These are phyloP conservation scores for Porites cylindrica DNA, from an alignment of 92 coral and sea anemone species.

Conservation along the genomic window DNA sequence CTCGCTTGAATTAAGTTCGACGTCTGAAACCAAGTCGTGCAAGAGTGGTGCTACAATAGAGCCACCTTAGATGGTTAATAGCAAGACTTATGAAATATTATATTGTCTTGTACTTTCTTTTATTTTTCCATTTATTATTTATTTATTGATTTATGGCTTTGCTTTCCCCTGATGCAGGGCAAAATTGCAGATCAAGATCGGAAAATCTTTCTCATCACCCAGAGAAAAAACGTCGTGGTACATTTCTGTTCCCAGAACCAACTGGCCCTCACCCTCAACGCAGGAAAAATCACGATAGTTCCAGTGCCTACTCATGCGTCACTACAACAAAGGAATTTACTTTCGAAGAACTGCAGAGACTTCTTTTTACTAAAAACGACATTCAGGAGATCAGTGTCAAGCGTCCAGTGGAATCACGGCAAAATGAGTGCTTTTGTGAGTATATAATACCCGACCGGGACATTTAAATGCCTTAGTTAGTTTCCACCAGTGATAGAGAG, in stretches of 20 bases:
- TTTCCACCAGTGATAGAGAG: too few species aligned
- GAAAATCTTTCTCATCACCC: conserved; percentile 1
- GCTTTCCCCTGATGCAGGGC: neutral
- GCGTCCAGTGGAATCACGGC: neutral
- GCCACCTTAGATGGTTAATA: too few species aligned
- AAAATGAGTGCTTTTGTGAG: conserved; percentile 41
- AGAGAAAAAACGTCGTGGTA: conserved; percentile 8
- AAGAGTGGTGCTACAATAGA: too few species aligned
- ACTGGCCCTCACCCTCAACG: too few species aligned
- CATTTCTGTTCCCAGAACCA: too few species aligned
- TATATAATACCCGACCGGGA: neutral
- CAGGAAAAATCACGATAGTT: neutral
- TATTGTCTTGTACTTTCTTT: too few species aligned
- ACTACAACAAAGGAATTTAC: neutral
- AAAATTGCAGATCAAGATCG: neutral
- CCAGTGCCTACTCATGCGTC: conserved; percentile 11
- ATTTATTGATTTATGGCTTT: neutral
- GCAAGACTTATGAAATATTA: too few species aligned
- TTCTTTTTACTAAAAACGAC: neutral
- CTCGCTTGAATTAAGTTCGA: too few species aligned
- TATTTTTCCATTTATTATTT: too few species aligned
- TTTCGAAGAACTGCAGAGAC: neutral
- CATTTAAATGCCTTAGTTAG: too few species aligned
- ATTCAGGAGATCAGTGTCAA: neutral
- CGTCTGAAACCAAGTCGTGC: too few species aligned